phyloP scores from a whole-genome alignment of 2,113 vertebrate genomes.

The Oreotragus oreotragus region DNA sequence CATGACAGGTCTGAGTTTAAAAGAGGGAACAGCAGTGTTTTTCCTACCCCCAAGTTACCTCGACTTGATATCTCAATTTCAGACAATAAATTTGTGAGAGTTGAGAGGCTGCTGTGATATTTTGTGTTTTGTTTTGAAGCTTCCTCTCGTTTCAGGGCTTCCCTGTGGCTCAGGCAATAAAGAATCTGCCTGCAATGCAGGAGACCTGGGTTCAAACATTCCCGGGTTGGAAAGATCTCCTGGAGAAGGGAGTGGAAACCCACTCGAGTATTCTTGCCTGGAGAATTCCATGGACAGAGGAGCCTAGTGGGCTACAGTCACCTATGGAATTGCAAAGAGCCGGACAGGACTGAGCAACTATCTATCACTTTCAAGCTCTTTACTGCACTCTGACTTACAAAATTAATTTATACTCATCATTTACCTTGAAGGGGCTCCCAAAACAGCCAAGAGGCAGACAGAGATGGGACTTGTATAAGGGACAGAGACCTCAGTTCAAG shows the following conservation, averaged over 20 bases:
- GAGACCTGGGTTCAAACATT: neutral
- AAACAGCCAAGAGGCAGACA: too few species aligned
- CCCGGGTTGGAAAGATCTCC: neutral
- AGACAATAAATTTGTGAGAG: accelerated
- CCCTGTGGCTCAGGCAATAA: neutral
- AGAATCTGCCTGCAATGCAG: neutral
- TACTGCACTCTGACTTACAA: accelerated
- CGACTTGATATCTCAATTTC: accelerated
- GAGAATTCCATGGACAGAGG: neutral
- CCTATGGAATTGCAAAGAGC: neutral
- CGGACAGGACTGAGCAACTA: neutral
- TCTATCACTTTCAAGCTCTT: neutral
- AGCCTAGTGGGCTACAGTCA: neutral
- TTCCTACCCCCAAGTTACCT: neutral
- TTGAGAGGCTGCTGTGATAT: accelerated
- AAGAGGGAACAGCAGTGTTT: neutral
- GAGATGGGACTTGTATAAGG: accelerated
- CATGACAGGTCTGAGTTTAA: accelerated
- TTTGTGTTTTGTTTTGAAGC: neutral
- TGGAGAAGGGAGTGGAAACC: neutral
- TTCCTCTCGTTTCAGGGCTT: neutral
- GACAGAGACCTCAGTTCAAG: accelerated
- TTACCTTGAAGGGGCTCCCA: neutral
- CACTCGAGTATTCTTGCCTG: neutral
- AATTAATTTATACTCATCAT: neutral